These are phyloP conservation scores for Eupsittula cactorum DNA, from an alignment of 2,113 vertebrate species.

Conservation along the genomic window DNA sequence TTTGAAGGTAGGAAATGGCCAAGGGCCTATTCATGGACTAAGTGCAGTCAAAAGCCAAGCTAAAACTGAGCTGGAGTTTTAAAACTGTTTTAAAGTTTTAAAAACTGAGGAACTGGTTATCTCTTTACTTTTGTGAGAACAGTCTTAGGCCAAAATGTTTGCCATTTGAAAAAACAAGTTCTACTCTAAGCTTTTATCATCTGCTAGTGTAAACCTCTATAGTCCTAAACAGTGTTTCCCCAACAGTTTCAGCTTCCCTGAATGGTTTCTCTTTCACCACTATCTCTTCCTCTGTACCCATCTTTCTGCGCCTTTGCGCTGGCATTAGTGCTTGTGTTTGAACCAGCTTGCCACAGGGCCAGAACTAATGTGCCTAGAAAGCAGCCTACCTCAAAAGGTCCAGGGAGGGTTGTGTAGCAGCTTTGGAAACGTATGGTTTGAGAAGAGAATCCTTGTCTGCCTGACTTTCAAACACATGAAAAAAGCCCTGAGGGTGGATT, in stretches of 20 bases:
- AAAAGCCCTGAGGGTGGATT: neutral
- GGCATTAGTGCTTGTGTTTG: neutral
- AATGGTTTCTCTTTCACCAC: neutral
- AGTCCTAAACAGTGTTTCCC: neutral
- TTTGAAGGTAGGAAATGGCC: neutral
- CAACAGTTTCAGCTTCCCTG: neutral
- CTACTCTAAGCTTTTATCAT: neutral
- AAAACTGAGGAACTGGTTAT: neutral
- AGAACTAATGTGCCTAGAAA: neutral
- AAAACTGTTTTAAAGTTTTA: too few relatives aligned
- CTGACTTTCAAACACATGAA: neutral
- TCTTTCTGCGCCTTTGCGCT: neutral
- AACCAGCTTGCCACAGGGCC: neutral
- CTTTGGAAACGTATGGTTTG: neutral
- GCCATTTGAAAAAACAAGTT: neutral
- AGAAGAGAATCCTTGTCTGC: neutral
- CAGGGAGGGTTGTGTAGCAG: neutral
- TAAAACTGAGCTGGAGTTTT: neutral
- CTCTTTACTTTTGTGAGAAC: neutral
- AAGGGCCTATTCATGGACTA: neutral
- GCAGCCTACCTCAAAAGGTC: neutral
- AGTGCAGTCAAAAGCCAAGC: neutral
- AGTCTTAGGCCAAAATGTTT: neutral
- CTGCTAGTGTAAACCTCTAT: neutral
- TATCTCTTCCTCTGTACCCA: neutral